Conservation (phyloP, 1,140 invertebrate species). For the Drosophila kepulauana region DNA sequence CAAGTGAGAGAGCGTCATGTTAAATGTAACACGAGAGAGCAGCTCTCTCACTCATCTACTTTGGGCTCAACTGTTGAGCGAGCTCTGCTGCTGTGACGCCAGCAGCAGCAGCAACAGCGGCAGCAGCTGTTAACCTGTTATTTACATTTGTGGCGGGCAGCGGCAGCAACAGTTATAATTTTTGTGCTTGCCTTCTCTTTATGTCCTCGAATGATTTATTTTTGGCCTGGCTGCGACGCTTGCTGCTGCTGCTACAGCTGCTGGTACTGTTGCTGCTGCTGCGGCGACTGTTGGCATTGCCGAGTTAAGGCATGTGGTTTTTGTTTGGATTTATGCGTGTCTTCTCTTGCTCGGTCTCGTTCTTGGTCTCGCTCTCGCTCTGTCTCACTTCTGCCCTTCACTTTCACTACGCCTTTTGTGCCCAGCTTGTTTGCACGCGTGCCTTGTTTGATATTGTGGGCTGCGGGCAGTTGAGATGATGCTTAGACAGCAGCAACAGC, state of each 20-base stretch:
- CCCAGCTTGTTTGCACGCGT: constrained; percentile 71
- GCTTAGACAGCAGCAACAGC: constrained; percentile 57
- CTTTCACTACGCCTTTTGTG: constrained; percentile 23
- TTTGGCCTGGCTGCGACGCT: constrained; percentile 61
- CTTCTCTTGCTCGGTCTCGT: constrained; percentile 11
- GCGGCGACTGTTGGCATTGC: constrained; percentile 33
- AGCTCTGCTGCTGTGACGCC: constrained; percentile 42
- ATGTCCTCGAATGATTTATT: constrained; percentile 82
- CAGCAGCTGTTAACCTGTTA: constrained; percentile 70
- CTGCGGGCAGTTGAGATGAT: constrained; percentile 66
- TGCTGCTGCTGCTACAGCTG: constrained; percentile 24
- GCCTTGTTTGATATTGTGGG: constrained; percentile 69
- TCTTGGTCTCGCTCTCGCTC: background rate
- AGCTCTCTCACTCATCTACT: constrained; percentile 12
- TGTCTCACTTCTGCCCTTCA: background rate
- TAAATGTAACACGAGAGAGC: constrained; percentile 1
- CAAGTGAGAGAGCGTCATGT: constrained; percentile 15
- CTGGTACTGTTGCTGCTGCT: constrained; percentile 16
- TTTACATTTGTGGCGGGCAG: constrained; percentile 71
- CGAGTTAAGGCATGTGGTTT: constrained; percentile 73
- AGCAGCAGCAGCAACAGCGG: constrained; percentile 37
- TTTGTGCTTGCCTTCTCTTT: constrained; percentile 77
- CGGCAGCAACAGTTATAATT: constrained; percentile 81
- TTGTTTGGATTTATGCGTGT: constrained; percentile 79
- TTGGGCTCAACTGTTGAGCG: constrained; percentile 46